phyloP scores from a whole-genome alignment of 2,113 vertebrate genomes.

The Genyomyrus donnyi region DNA sequence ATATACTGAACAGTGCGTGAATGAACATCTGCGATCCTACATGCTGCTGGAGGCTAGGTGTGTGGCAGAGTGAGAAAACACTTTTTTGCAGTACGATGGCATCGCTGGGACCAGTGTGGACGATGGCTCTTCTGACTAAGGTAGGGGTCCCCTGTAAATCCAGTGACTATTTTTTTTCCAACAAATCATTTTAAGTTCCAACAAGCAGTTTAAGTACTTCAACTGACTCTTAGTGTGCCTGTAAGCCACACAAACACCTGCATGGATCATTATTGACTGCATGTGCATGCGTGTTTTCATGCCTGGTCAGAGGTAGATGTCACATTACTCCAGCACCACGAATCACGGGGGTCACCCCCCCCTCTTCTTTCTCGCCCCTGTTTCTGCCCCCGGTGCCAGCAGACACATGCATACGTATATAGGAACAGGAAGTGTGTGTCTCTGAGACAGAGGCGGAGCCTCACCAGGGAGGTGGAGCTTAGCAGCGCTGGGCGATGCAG shows the following conservation, averaged over 20 bases:
- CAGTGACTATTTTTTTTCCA: neutral
- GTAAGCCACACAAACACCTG: neutral
- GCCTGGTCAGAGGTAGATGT: slow-evolving; percentile 34
- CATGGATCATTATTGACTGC: neutral
- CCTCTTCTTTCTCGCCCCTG: neutral
- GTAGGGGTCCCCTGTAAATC: neutral
- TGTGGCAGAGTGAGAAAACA: neutral
- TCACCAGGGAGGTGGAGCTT: slow-evolving; percentile 35
- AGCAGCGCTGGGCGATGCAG: slow-evolving; percentile 77
- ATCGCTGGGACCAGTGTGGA: neutral
- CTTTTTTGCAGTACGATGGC: slow-evolving; percentile 6
- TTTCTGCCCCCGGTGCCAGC: neutral
- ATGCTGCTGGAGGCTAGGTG: neutral
- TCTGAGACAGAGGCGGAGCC: slow-evolving; percentile 20
- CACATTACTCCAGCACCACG: neutral
- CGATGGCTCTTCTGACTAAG: neutral
- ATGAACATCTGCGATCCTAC: neutral
- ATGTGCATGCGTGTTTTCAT: neutral
- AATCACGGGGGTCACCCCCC: neutral
- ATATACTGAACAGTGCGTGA: neutral
- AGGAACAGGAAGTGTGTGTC: slow-evolving; percentile 9
- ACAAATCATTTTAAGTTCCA: neutral
- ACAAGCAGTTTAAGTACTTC: neutral
- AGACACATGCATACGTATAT: slow-evolving; percentile 30
- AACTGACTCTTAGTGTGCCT: neutral